Conservation (phyloP, 2,888 invertebrate genomes). For the Platynereis dumerilii region DNA sequence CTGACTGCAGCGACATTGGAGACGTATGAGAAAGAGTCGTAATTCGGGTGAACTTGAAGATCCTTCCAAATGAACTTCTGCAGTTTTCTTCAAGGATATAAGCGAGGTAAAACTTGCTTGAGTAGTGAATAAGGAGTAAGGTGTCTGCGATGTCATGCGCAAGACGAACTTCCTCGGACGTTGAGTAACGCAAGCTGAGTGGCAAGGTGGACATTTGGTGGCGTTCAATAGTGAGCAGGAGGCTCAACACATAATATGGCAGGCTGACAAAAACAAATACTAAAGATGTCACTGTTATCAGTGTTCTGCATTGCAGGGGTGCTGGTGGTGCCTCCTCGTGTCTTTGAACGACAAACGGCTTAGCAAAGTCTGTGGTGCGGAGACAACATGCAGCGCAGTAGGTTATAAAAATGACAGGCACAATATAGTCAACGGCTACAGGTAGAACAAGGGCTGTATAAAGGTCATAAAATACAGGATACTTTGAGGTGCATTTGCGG, state of each 20-base stretch:
- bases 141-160: constrained; percentile 15
- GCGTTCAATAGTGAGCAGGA: neutral
- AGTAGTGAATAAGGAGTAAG: constrained; percentile 29
- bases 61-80: constrained; percentile 4
- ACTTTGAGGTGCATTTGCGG: constrained; percentile 28
- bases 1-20: no score
- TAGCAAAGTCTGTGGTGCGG: no score
- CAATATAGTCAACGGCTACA: constrained; percentile 17
- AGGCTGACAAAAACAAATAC: neutral
- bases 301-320: neutral
- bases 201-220: neutral
- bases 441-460: constrained; percentile 31
- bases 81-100: constrained; percentile 19
- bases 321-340: neutral
- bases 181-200: neutral
- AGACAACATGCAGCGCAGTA: no score
- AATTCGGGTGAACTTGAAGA: constrained; percentile 4
- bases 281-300: neutral
- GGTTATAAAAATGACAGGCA: constrained; percentile 25
- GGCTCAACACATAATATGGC: neutral
- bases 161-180: constrained; percentile 10
- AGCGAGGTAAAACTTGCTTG: constrained; percentile 26
- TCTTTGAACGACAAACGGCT: no score
- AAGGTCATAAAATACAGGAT: constrained; percentile 27
- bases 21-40: neutral